Percentiles rank a stretch among this genome's conserved stretches.
These are phyloP conservation scores for Oryzias woworae DNA, from an alignment of 2,113 vertebrate species.

Conservation along the genomic window DNA sequence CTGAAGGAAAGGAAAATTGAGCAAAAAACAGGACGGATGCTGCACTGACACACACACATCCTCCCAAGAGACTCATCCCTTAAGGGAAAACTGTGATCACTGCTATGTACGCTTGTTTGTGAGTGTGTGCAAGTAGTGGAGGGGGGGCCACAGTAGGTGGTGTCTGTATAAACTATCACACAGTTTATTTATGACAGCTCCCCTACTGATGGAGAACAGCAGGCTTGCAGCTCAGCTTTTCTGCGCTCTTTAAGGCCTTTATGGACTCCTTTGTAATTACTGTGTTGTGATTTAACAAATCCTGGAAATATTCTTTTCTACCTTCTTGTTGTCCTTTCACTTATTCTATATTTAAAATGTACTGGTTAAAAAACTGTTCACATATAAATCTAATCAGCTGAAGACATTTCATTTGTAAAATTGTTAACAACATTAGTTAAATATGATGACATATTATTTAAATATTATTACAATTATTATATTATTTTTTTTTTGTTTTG, in stretches of 20 bases:
- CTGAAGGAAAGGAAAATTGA: conserved; percentile 9
- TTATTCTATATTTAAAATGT: too few species aligned
- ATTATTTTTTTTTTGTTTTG: too few species aligned
- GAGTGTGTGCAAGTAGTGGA: conserved; percentile 14
- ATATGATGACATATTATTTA: too few species aligned
- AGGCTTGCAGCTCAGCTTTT: conserved; percentile 37
- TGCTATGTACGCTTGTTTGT: conserved; percentile 15
- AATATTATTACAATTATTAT: too few species aligned
- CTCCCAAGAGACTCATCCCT: conserved; percentile 52
- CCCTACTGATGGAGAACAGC: conserved; percentile 42
- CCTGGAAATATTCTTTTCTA: too few species aligned
- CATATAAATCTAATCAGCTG: too few species aligned
- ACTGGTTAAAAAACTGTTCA: too few species aligned
- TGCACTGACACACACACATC: conserved; percentile 34
- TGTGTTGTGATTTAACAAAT: too few species aligned
- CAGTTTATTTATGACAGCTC: conserved; percentile 70
- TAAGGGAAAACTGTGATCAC: conserved; percentile 62
- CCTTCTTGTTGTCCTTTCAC: too few species aligned
- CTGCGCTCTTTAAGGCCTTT: neutral
- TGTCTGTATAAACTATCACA: conserved; percentile 63
- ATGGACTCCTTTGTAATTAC: too few species aligned
- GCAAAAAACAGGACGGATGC: conserved; percentile 46
- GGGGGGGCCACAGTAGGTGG: conserved; percentile 55
- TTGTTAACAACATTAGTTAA: too few species aligned
- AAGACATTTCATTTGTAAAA: too few species aligned